phyloP scores from a whole-genome alignment of 1,140 invertebrate genomes.

The Bombus ignitus region DNA sequence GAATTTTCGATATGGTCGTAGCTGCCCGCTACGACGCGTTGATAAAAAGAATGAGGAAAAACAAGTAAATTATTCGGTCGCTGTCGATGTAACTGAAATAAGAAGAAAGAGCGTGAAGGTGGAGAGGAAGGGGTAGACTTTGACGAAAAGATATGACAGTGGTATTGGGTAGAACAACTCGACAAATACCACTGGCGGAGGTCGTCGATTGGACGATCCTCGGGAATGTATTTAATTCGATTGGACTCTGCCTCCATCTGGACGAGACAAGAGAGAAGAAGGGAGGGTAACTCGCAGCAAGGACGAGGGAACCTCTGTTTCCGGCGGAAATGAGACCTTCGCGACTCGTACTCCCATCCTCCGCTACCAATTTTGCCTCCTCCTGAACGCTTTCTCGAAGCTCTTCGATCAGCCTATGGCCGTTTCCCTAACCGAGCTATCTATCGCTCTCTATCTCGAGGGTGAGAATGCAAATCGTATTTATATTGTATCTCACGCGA shows the following conservation, averaged over 20 bases:
- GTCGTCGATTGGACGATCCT: constrained; percentile 63
- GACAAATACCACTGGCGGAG: constrained; percentile 59
- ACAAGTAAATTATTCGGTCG: constrained; percentile 42
- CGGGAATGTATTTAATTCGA: constrained; percentile 75
- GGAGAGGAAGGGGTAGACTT: too few relatives aligned
- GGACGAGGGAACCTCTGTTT: constrained; percentile 75
- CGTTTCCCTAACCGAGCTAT: constrained; percentile 33
- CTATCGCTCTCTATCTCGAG: constrained; percentile 43
- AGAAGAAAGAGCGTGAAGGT: too few relatives aligned
- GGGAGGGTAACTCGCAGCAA: constrained; percentile 32
- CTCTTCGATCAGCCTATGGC: constrained; percentile 21
- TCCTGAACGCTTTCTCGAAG: constrained; percentile 15
- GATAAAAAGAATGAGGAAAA: constrained; percentile 3
- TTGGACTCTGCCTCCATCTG: constrained; percentile 62
- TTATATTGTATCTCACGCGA: constrained; percentile 73
- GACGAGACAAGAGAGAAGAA: constrained; percentile 31
- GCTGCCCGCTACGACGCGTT: background rate
- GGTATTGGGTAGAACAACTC: constrained; percentile 35
- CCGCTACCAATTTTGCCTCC: constrained; percentile 42
- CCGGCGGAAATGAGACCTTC: constrained; percentile 79
- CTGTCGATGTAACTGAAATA: background rate
- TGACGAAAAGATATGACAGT: constrained; percentile 32
- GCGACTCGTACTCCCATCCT: constrained; percentile 59
- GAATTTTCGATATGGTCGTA: constrained; percentile 43
- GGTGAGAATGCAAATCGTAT: constrained; percentile 68